Conservation (phyloP, 2,113 vertebrate species). For the Indri indri region DNA sequence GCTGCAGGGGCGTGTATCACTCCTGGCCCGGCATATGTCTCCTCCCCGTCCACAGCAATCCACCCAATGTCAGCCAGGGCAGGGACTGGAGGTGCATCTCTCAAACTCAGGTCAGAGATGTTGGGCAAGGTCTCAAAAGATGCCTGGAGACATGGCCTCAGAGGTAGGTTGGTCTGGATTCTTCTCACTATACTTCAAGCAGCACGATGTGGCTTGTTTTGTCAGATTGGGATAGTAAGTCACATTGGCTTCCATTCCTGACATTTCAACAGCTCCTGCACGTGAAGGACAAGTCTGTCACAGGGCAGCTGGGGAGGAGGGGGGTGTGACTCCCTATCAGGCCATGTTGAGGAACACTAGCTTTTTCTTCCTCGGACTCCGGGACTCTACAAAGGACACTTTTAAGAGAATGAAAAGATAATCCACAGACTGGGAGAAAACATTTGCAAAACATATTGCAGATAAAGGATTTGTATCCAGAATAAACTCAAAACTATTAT, state of each 20-base stretch:
- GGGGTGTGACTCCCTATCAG: too few relatives aligned
- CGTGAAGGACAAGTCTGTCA: too few relatives aligned
- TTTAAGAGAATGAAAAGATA: not conserved
- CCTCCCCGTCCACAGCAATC: conserved; percentile 97
- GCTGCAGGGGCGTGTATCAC: conserved; percentile 95
- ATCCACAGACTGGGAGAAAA: not conserved
- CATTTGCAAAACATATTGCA: not conserved
- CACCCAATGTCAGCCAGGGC: conserved; percentile 96
- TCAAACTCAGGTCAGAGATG: conserved; percentile 88
- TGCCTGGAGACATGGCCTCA: conserved; percentile 93
- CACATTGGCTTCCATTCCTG: too few relatives aligned
- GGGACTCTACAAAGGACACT: not conserved
- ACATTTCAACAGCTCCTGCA: too few relatives aligned
- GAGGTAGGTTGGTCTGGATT: conserved; percentile 95
- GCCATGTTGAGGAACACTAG: too few relatives aligned
- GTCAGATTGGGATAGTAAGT: conserved; percentile 95
- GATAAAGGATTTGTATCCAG: not conserved
- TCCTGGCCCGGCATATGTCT: conserved; percentile 96
- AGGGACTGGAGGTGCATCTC: conserved; percentile 91
- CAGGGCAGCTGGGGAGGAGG: too few relatives aligned
- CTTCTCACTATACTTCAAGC: conserved; percentile 95
- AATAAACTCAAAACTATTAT: not conserved
- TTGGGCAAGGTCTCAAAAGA: conserved; percentile 95
- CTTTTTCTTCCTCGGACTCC: not conserved
- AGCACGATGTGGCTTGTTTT: conserved; percentile 96